Percentiles rank a stretch among this genome's conserved stretches.
These are phyloP conservation scores for Tiphia femorata DNA, from an alignment of 2,888 invertebrate species.

Conservation along the genomic window DNA sequence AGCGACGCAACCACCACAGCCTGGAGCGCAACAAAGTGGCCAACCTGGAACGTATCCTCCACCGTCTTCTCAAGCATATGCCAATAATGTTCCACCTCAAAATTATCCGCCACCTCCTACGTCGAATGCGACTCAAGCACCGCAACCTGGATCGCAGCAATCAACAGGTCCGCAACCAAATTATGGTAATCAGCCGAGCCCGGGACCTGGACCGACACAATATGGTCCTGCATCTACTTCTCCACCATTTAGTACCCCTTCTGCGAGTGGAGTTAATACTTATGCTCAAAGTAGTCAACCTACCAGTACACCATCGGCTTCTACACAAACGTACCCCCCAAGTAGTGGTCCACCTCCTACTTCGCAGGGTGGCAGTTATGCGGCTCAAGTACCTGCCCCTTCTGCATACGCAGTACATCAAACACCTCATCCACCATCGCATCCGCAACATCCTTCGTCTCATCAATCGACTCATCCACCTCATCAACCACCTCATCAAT, in stretches of 20 bases:
- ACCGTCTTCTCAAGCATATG: slow-evolving; percentile 70
- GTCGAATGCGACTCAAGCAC: slow-evolving; percentile 59
- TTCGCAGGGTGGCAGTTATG: slow-evolving; percentile 64
- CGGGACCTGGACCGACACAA: slow-evolving; percentile 63
- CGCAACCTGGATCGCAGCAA: slow-evolving; percentile 71
- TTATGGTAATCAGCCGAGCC: slow-evolving; percentile 74
- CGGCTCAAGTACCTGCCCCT: slow-evolving; percentile 74
- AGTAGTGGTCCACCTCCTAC: slow-evolving; percentile 68
- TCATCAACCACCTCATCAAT: slow-evolving; percentile 65
- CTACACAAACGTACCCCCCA: slow-evolving; percentile 75
- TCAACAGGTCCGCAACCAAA: slow-evolving; percentile 67
- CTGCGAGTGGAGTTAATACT: slow-evolving; percentile 61
- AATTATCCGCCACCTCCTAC: slow-evolving; percentile 71
- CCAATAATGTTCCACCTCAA: slow-evolving; percentile 64
- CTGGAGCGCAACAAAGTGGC: slow-evolving; percentile 71
- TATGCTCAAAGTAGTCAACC: slow-evolving; percentile 66
- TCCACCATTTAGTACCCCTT: slow-evolving; percentile 63
- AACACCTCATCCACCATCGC: slow-evolving; percentile 69
- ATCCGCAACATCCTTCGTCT: slow-evolving; percentile 65
- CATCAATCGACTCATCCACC: slow-evolving; percentile 52
- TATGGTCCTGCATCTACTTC: slow-evolving; percentile 66
- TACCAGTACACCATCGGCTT: slow-evolving; percentile 68
- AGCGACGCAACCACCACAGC: slow-evolving; percentile 59
- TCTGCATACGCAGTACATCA: slow-evolving; percentile 73
- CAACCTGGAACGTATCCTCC: slow-evolving; percentile 70